A percentile compares a stretch with the other conserved stretches of the same genome.
Conservation (phyloP, 2,888 invertebrate species). For the Melieria omissa region DNA sequence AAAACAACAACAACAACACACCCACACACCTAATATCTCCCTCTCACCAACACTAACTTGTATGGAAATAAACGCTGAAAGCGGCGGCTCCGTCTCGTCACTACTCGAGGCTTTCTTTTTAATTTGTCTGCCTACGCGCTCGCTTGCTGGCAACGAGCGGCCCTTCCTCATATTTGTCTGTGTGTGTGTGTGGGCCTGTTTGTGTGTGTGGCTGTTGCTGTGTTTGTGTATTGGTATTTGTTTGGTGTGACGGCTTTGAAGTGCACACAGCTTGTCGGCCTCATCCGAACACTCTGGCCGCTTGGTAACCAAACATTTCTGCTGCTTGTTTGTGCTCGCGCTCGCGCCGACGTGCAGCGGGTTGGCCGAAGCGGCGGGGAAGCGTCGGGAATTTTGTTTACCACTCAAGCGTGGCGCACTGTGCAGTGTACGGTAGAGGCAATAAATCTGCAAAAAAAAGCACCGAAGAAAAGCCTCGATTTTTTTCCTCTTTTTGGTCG, state of each 20-base stretch:
- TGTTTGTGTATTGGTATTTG: background rate
- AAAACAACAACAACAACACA: conserved; percentile 25
- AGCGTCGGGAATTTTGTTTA: too few relatives aligned
- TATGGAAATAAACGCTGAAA: background rate
- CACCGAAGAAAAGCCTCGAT: too few relatives aligned
- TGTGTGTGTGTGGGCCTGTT: background rate
- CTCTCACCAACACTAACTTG: background rate
- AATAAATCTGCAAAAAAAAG: too few relatives aligned
- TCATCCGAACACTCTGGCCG: too few relatives aligned
- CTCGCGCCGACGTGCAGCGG: too few relatives aligned
- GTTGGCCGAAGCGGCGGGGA: too few relatives aligned
- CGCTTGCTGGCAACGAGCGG: background rate
- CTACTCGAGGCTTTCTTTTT: conserved; percentile 14
- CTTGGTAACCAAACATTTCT: too few relatives aligned
- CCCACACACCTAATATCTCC: background rate
- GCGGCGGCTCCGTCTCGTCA: background rate
- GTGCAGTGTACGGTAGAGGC: too few relatives aligned
- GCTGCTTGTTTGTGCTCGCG: too few relatives aligned
- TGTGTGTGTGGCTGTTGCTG: too few relatives aligned
- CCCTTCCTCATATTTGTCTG: background rate
- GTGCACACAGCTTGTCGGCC: background rate
- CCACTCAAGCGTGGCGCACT: too few relatives aligned
- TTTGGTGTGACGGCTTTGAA: conserved; percentile 5
- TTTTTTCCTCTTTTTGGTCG: too few relatives aligned
- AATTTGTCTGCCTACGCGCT: conserved; percentile 16